Evolutionary conservation across 2,888 invertebrate genomes (phyloP).

Genomic region (Cryptus viduatorius): DNA sequence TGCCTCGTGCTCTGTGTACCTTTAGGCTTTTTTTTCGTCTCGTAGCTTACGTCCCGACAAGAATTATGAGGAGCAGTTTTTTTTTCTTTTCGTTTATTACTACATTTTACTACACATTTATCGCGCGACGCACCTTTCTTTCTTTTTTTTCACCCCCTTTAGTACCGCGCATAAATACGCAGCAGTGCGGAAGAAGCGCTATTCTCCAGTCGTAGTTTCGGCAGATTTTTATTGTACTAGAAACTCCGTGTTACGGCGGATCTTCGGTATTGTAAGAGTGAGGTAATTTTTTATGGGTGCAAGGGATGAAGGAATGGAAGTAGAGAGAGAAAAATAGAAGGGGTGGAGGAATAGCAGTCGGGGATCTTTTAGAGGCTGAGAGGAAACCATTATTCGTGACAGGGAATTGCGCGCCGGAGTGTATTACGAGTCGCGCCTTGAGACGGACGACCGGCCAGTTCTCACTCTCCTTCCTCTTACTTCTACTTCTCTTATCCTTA

Average conservation of each 20-base stretch:
- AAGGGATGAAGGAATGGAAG: constrained; percentile 16
- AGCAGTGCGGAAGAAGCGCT: constrained; percentile 50
- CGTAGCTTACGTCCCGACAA: not conserved
- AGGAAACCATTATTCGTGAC: constrained; percentile 79
- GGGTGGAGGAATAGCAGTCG: constrained; percentile 35
- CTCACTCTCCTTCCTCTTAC: constrained; percentile 29
- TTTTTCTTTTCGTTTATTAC: constrained; percentile 26
- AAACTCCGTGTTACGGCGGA: constrained; percentile 14
- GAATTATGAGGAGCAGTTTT: not conserved
- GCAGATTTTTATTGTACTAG: constrained; percentile 62
- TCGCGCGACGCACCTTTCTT: constrained; percentile 22
- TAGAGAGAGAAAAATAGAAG: constrained; percentile 38
- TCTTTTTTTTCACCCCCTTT: constrained; percentile 36
- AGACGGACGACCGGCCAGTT: constrained; percentile 76
- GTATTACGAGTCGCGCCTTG: constrained; percentile 79
- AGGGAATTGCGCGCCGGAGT: constrained; percentile 77
- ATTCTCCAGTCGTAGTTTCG: constrained; percentile 61
- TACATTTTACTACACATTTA: constrained; percentile 43
- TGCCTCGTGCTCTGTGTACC: constrained; percentile 42
- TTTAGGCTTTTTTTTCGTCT: constrained; percentile 41
- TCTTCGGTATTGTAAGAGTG: constrained; percentile 28
- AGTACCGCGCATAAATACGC: constrained; percentile 47
- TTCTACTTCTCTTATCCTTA: constrained; percentile 23
- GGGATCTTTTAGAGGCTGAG: constrained; percentile 58
- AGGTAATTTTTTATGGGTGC: constrained; percentile 9